Percentiles rank a stretch among this genome's conserved stretches.
Evolutionary conservation across 2,113 vertebrate genomes (phyloP).

Genomic region (Mormyrus iriodes): DNA sequence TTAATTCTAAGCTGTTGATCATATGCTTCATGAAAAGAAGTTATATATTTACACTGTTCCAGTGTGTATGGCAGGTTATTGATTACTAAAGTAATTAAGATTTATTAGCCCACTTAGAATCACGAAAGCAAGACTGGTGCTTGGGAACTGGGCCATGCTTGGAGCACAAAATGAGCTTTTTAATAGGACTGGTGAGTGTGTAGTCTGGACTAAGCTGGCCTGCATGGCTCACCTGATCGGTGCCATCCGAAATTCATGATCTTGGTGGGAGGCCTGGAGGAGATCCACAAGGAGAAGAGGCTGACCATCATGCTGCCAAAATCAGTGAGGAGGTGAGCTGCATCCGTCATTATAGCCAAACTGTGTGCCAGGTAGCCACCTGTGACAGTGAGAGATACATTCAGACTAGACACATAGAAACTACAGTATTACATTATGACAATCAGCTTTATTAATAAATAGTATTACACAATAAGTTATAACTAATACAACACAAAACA

Average conservation of each 20-base stretch:
- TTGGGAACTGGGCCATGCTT: background rate
- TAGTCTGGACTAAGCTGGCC: background rate
- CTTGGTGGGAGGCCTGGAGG: slow-evolving; percentile 77
- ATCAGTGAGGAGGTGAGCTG: slow-evolving; percentile 86
- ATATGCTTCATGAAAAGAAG: background rate
- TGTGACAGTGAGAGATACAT: slow-evolving; percentile 38
- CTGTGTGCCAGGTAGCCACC: slow-evolving; percentile 93
- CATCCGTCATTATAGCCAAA: slow-evolving; percentile 93
- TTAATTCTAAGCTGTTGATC: background rate
- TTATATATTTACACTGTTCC: background rate
- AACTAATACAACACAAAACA: background rate
- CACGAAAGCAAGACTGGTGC: background rate
- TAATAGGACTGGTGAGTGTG: background rate
- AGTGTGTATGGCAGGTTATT: background rate
- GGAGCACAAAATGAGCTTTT: background rate
- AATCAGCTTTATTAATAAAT: background rate
- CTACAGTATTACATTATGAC: background rate
- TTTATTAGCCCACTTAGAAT: background rate
- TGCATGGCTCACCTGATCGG: slow-evolving; percentile 72
- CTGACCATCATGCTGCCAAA: slow-evolving; percentile 93
- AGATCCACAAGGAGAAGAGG: slow-evolving; percentile 93
- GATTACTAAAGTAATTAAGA: background rate
- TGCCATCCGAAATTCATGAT: slow-evolving; percentile 94
- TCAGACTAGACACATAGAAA: background rate
- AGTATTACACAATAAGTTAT: background rate